Evolutionary conservation across 2,113 vertebrate genomes (phyloP).

Genomic region (Trogon surrucura): DNA sequence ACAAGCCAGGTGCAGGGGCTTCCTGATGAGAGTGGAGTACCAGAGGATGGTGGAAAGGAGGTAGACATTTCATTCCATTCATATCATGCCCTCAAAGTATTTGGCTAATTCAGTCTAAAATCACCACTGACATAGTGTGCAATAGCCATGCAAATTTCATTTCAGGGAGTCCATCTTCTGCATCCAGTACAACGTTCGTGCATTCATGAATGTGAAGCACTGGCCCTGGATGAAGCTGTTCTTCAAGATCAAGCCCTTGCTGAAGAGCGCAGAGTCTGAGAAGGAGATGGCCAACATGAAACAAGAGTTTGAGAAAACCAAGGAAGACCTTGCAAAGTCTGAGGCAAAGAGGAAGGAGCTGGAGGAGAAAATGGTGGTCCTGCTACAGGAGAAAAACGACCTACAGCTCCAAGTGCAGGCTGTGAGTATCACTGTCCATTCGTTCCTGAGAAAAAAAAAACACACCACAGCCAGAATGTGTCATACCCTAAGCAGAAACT

Average conservation of each 20-base stretch:
- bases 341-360: slow-evolving; percentile 85
- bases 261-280: slow-evolving; percentile 84
- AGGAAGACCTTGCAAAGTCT: slow-evolving; percentile 85
- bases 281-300: slow-evolving; percentile 81
- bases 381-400: slow-evolving; percentile 86
- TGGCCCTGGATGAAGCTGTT: slow-evolving; percentile 84
- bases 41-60: slow-evolving; percentile 85
- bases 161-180: slow-evolving; percentile 82
- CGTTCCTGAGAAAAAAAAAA: no score
- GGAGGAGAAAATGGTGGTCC: slow-evolving; percentile 85
- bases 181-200: slow-evolving; percentile 86
- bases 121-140: no score
- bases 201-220: slow-evolving; percentile 88
- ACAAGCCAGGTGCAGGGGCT: slow-evolving; percentile 85
- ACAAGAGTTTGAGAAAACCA: slow-evolving; percentile 82
- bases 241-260: slow-evolving; percentile 87
- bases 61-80: slow-evolving; percentile 64
- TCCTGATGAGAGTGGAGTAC: slow-evolving; percentile 86
- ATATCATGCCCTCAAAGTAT: no score
- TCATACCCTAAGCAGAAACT: no score
- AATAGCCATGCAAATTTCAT: not conserved
- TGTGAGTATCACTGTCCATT: slow-evolving; percentile 67
- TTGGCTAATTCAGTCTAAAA: no score
- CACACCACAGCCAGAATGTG: no score
- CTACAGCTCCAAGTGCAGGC: slow-evolving; percentile 86